These are phyloP conservation scores for Apamea monoglypha DNA, from an alignment of 2,888 invertebrate genomes.

Conservation along the genomic window DNA sequence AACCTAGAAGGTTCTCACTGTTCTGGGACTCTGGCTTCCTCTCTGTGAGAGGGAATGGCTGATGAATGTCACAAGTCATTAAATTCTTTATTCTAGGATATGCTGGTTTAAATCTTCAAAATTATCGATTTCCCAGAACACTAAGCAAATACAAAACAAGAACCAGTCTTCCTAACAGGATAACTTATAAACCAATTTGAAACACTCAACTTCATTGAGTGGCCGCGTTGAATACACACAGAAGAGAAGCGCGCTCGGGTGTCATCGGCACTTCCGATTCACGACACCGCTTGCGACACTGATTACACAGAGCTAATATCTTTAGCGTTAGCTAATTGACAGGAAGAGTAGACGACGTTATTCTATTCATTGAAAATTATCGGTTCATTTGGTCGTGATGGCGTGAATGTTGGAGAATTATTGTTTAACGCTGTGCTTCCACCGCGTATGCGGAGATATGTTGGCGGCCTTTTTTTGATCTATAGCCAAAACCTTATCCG, in stretches of 20 bases:
- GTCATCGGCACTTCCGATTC: neutral
- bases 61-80: too few relatives aligned
- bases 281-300: conserved; percentile 26
- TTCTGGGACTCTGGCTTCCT: too few relatives aligned
- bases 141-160: too few relatives aligned
- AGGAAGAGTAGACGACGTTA: neutral
- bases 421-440: neutral
- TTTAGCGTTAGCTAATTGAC: conserved; percentile 22
- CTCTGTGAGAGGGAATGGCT: neutral
- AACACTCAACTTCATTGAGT: neutral
- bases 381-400: conserved; percentile 16
- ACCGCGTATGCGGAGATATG: neutral
- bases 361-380: conserved; percentile 1
- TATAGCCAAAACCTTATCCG: neutral
- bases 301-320: conserved; percentile 13
- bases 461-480: conserved; percentile 1
- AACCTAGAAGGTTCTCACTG: too few relatives aligned
- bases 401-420: neutral
- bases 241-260: neutral
- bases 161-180: neutral
- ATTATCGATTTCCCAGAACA: neutral
- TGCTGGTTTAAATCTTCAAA: neutral
- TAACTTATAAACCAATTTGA: neutral
- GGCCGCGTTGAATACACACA: neutral
- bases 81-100: neutral